Base-by-base conservation (phyloP, 2,888 invertebrate genomes). In the Napeogenes inachia region DNA sequence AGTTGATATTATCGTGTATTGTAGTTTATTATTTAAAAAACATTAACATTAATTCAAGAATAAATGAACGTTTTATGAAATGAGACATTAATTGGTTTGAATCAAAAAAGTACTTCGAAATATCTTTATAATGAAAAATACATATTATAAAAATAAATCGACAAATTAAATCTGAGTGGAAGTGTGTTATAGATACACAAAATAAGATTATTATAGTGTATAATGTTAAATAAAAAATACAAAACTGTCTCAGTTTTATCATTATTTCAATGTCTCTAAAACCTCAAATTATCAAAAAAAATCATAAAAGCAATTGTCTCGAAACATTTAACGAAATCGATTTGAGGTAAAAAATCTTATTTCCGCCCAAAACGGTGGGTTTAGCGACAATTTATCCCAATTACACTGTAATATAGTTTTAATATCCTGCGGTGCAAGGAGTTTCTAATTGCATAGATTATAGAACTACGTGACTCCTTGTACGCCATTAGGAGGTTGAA, bases 381-480 rank as follows among this genome's bases (percentile, higher is more conserved):
- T 87, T 85, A 81, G 76, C 80, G 81, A 81, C 82, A 79, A 80
- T 87, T 84, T 82, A 76, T 75, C 75, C 69, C 77, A 76, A 81
- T 84, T 83, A 80, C 74, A 71, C 63, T 77, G 77, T 87, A 85
- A 87, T 86, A 84, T 79, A 77, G 81, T 80, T 84, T 85, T 85
- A 85, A 87, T 86, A 79, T 79, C 78, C 75, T 70, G 68, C 68
- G 71, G 70, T 70, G 63, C 64, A 68, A 68, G 65, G 72, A 76
- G 76, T 76, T 75, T 74, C 75, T 84, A 82, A 85, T 84, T 76
- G 80, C 79, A 71, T 78, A 75, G 71, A 82, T 82, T 82, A 83
- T 74, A 71, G 69, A 68, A 64, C 71, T 74, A 88, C 89, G 89
- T 89, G 89, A 88, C 89, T 87, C 72, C 86, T 78, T 87, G 81